Evolutionary conservation across 2,113 vertebrate species (phyloP).

Genomic region (Suricata suricatta): DNA sequence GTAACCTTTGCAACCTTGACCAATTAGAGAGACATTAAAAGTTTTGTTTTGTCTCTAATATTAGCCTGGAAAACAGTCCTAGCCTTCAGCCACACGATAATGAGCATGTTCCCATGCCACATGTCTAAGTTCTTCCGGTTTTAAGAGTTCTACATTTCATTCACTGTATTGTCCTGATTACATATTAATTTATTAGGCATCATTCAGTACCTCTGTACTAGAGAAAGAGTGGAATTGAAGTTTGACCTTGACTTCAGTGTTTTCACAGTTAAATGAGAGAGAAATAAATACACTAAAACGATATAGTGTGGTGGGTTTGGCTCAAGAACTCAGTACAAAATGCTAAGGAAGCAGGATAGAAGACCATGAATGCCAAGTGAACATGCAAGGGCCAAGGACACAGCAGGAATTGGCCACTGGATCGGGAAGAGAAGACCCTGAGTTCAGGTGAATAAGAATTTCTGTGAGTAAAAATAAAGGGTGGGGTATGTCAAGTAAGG

Average conservation of each 20-base stretch:
- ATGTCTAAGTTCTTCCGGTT: background rate
- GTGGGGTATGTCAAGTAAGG: background rate
- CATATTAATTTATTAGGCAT: background rate
- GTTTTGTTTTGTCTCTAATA: background rate
- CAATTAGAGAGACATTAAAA: background rate
- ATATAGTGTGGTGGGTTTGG: background rate
- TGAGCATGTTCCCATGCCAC: background rate
- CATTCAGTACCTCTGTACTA: background rate
- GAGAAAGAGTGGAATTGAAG: background rate
- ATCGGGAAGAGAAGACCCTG: background rate
- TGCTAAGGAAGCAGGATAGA: background rate
- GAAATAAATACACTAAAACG: background rate
- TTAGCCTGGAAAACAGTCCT: rapidly evolving
- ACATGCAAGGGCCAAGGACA: background rate
- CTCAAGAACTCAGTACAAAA: too few relatives aligned
- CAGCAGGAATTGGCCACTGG: background rate
- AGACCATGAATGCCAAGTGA: background rate
- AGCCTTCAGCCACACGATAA: background rate
- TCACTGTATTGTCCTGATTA: background rate
- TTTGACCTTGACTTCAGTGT: background rate
- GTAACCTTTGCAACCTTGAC: background rate
- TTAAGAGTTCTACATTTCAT: background rate
- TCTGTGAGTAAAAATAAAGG: background rate
- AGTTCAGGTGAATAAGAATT: background rate
- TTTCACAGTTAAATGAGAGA: background rate